Percentiles rank a stretch among this genome's conserved stretches.
Conservation (phyloP, 2,797 vertebrate species). For the Diplodus puntazzo region DNA sequence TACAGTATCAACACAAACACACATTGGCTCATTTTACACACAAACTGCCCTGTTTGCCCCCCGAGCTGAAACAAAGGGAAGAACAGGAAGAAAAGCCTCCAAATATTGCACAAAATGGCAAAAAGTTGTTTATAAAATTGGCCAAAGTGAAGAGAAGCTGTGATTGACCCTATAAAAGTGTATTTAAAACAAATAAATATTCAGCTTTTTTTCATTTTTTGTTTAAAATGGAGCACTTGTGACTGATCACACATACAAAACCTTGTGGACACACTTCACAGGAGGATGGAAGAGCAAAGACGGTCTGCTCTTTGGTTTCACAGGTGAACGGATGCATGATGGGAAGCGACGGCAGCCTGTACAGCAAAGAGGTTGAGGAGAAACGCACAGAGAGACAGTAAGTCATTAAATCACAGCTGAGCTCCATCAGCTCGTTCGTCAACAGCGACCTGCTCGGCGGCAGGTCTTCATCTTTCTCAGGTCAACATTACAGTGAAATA, state of each 20-base stretch:
- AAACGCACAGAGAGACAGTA: slow-evolving; percentile 43
- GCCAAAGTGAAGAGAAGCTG: slow-evolving; percentile 50
- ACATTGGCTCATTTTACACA: slow-evolving; percentile 58
- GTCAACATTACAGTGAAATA: slow-evolving; percentile 19
- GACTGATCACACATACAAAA: slow-evolving; percentile 58
- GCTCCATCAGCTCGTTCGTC: slow-evolving; percentile 48
- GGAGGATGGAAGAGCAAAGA: slow-evolving; percentile 48
- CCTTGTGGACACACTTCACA: slow-evolving; percentile 53
- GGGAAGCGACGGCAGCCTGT: slow-evolving; percentile 48
- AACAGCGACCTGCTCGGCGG: slow-evolving; percentile 6
- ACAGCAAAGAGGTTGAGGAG: slow-evolving; percentile 42
- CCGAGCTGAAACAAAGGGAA: slow-evolving; percentile 42
- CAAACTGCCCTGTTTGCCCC: slow-evolving; percentile 29
- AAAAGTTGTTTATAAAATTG: slow-evolving; percentile 74
- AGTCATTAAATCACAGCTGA: slow-evolving; percentile 57
- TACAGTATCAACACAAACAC: slow-evolving; percentile 62
- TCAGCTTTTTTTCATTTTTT: slow-evolving; percentile 10
- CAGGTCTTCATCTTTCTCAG: slow-evolving; percentile 24
- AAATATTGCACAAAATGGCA: slow-evolving; percentile 86
- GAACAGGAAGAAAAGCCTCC: slow-evolving; percentile 47
- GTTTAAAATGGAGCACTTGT: slow-evolving; percentile 66
- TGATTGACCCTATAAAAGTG: slow-evolving; percentile 67
- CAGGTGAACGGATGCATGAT: slow-evolving; percentile 53
- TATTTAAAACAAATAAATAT: slow-evolving; percentile 51
- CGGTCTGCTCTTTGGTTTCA: slow-evolving; percentile 50